Base-by-base conservation (phyloP, 2,797 vertebrate genomes). In the Siniperca undulata region DNA sequence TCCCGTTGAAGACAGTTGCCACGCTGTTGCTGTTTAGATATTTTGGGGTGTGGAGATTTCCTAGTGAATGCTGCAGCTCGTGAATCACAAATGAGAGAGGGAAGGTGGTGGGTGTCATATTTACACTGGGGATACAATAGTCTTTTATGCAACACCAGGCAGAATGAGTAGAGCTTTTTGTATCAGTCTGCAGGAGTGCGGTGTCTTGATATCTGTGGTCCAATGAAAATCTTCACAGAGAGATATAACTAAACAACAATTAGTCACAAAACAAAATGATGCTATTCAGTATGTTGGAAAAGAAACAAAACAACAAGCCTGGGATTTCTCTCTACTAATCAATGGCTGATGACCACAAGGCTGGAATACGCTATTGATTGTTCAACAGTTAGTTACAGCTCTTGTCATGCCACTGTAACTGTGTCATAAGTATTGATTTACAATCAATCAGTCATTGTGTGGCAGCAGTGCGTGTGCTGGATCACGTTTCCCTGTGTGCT, bases 101-200 rank as follows among this genome's bases (percentile, higher is more conserved):
- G 74, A 86, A 74, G 74, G 42, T 56, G 72, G 77, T 50, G 83
- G 84, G 87, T 85, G 90, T 87, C 74, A 73, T 91, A 80, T 86
- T 85, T 83, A 91, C 77, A 36, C 66, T 12, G 34, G 40, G 24
- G 36, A 65, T 20, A 89, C 73, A 85, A 71, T 82, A 53, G 72
- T 52, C 82, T 85, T 86, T 84, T 86, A 86, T 86, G 34, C 55
- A 73, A 0, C 1, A 2, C 2, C 56, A 30, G 34, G 20, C 60
- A 59, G 50, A 65, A 44, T 82, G 76, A 85, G 82, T 78, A 14
- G 60, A 46, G 61, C 36, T 62, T 70, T 69, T 78, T 75, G 50
- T 52, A 1, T 52, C 56, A 20, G 59, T 34, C 36, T 22, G 16
- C 38, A 77, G 77, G 46, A 66, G 70, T 67, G 55, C 40, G 0